Evolutionary conservation across 2,113 vertebrate genomes (phyloP), one percentile per base, ranked within the genome.

Genomic region (Stictonetta naevosa): DNA sequence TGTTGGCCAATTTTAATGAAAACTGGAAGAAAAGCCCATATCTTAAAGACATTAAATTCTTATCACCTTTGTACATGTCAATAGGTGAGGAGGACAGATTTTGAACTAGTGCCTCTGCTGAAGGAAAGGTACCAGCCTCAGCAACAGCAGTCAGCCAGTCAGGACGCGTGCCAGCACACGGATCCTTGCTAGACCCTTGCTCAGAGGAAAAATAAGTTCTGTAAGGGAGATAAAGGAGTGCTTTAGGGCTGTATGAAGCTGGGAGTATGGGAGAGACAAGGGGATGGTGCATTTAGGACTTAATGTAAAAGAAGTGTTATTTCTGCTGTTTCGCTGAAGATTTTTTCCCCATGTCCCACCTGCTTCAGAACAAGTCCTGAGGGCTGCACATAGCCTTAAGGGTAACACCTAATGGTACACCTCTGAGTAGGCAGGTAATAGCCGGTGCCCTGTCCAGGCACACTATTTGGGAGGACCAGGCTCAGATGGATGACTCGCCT

Each of bases 11-110:
- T 88, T 77, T 94, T 90, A 94, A 90, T 90, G 72, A 92, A 93
- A 87, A 79, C 72, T 83, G 88, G 75, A 63, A 83, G 91, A 92
- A 94, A 86, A 79, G 44, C 67, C 85, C 10, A 7, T 44, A 90
- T 92, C 85, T 88, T 90, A 77, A 82, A 92, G 85, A 53, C 95
- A 88, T 95, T 94, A 94, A 69, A 93, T 62, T 79, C 63, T 8
- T 53, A 58, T 79, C 38, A 73, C 79, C 75, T 90, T 83, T 55
- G 23, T 38, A 38, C 38, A 38, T 38, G 38, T 74, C 93, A 88
- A 67, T 90, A 93, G n/a, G 79, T 69, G 67, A 83, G 88, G 20
- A 73, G 48, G 55, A 86, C 93, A 72, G 82, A 87, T 60, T 95
- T 42, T 79, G 25, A 93, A 66, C 20, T 26, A 29, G 62, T 40